Conservation (phyloP, 2,113 vertebrate genomes). For the Solea solea region DNA sequence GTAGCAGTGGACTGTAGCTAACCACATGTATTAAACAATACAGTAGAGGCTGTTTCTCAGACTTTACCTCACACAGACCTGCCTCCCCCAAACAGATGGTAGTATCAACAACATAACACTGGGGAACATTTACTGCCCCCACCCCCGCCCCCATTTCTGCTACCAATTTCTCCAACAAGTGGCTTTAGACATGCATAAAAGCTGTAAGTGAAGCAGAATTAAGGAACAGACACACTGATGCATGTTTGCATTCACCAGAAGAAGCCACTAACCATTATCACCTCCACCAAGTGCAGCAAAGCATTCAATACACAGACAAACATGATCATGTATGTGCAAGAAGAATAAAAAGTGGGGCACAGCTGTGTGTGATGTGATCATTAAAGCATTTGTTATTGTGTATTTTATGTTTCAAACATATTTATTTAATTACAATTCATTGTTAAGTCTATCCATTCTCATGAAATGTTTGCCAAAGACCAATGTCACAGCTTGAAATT, state of each 20-base stretch:
- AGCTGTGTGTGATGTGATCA: slow-evolving; percentile 16
- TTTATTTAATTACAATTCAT: no score
- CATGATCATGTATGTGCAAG: slow-evolving; percentile 23
- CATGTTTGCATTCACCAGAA: slow-evolving; percentile 39
- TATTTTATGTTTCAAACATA: neutral
- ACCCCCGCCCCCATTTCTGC: neutral
- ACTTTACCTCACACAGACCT: slow-evolving; percentile 8
- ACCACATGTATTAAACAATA: neutral
- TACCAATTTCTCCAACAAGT: slow-evolving; percentile 19
- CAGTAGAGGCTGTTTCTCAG: slow-evolving; percentile 8
- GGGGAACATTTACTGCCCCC: slow-evolving; percentile 45
- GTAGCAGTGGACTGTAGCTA: neutral
- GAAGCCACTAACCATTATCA: slow-evolving; percentile 66
- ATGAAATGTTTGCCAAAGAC: no score
- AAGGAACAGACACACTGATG: slow-evolving; percentile 36
- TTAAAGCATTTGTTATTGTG: slow-evolving; percentile 3
- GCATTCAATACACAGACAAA: slow-evolving; percentile 31
- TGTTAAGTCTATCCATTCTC: no score
- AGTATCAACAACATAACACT: slow-evolving; percentile 26
- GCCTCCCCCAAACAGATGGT: slow-evolving; percentile 62
- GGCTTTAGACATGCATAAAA: neutral
- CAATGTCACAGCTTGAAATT: neutral
- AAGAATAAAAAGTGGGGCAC: slow-evolving; percentile 51
- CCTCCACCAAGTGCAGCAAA: slow-evolving; percentile 56
- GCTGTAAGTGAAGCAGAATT: slow-evolving; percentile 49